These are phyloP conservation scores for Hydrotaea diabolus DNA, from an alignment of 2,888 invertebrate species.

Conservation along the genomic window DNA sequence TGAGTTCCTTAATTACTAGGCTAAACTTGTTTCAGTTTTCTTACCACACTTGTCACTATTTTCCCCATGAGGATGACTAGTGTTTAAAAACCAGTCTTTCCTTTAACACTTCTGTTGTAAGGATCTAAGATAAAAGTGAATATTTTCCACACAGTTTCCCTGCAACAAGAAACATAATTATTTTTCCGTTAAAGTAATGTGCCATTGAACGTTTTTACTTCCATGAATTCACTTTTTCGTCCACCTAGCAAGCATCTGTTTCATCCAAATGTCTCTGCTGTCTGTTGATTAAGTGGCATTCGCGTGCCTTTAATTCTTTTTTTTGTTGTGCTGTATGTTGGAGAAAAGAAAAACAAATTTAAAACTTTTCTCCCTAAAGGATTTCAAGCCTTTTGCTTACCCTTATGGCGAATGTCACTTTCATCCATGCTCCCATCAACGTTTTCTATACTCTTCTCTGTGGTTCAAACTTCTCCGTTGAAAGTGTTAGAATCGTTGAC, in stretches of 20 bases:
- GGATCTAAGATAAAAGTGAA: constrained; percentile 27
- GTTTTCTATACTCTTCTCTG: neutral
- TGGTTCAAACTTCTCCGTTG: neutral
- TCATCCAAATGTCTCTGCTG: constrained; percentile 8
- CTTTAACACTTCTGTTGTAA: constrained; percentile 48
- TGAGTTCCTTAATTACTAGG: neutral
- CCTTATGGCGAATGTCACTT: constrained; percentile 16
- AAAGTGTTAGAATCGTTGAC: constrained; percentile 57
- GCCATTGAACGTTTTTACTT: constrained; percentile 7
- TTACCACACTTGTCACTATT: constrained; percentile 46
- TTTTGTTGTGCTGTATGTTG: neutral
- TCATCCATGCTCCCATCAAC: constrained; percentile 34
- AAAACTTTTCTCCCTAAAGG: constrained; percentile 33
- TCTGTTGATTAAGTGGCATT: constrained; percentile 62
- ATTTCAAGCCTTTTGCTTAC: neutral
- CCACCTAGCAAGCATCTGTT: constrained; percentile 44
- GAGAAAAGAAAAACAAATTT: constrained; percentile 7
- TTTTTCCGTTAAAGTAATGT: constrained; percentile 30
- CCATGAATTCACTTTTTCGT: constrained; percentile 40
- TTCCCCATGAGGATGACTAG: constrained; percentile 43
- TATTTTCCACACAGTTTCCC: neutral
- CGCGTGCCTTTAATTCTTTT: constrained; percentile 20
- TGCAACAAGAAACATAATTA: constrained; percentile 22
- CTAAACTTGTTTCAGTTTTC: constrained; percentile 25
- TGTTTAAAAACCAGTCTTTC: constrained; percentile 42